These are phyloP conservation scores for Gymnoscopelus braueri DNA, from an alignment of 2,797 vertebrate species.

Conservation along the genomic window DNA sequence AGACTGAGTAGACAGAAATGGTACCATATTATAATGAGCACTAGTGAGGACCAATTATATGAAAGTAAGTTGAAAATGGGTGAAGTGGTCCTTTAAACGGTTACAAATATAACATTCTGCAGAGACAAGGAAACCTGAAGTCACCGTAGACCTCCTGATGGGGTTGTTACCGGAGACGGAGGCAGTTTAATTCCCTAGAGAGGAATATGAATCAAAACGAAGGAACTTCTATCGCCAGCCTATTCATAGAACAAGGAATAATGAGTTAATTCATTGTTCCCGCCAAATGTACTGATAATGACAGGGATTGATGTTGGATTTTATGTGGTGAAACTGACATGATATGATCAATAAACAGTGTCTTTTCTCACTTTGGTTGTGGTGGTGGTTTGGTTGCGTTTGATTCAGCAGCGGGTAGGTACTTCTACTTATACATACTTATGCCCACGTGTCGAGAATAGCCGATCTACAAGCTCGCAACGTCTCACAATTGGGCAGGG, in stretches of 20 bases:
- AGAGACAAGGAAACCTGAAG: not conserved
- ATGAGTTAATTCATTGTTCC: slow-evolving; percentile 38
- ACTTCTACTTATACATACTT: not conserved
- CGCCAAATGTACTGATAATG: slow-evolving; percentile 50
- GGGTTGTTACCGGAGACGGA: too few relatives aligned
- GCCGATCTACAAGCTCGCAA: too few relatives aligned
- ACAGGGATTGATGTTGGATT: slow-evolving; percentile 41
- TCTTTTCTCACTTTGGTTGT: slow-evolving; percentile 52
- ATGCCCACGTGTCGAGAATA: not conserved
- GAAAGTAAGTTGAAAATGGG: too few relatives aligned
- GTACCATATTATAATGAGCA: too few relatives aligned
- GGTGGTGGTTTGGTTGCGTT: not conserved
- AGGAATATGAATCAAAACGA: too few relatives aligned
- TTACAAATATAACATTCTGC: not conserved
- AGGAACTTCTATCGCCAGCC: not conserved
- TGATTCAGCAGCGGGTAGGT: not conserved
- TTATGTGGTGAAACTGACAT: slow-evolving; percentile 53
- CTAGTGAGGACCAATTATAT: too few relatives aligned
- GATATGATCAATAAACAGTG: slow-evolving; percentile 64
- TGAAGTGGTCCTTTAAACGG: too few relatives aligned
- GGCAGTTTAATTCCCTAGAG: too few relatives aligned
- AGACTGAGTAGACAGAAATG: too few relatives aligned
- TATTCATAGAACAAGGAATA: slow-evolving; percentile 24
- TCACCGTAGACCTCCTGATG: too few relatives aligned
- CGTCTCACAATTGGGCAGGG: too few relatives aligned